phyloP scores from a whole-genome alignment of 1,140 invertebrate genomes.

The Cydia amplana region DNA sequence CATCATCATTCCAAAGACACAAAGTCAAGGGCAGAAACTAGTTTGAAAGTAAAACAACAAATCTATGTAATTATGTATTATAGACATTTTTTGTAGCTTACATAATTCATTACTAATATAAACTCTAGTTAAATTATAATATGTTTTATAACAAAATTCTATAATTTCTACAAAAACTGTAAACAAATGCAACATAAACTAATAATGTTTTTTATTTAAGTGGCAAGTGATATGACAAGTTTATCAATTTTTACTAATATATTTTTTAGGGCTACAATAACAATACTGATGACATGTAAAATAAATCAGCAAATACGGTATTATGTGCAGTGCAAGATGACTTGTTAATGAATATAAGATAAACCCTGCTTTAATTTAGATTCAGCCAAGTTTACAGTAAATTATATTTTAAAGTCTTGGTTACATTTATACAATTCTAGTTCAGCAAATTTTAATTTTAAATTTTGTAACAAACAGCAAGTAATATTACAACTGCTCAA shows the following conservation, averaged over 20 bases:
- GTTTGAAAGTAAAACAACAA: conserved; percentile 45
- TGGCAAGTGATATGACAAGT: conserved; percentile 72
- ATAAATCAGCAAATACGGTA: conserved; percentile 39
- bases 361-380: conserved; percentile 49
- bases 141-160: conserved; percentile 53
- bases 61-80: conserved; percentile 76
- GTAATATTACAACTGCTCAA: conserved; percentile 48
- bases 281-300: conserved; percentile 42
- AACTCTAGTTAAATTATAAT: conserved; percentile 67
- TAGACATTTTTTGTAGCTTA: conserved; percentile 74
- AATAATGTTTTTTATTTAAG: conserved; percentile 63
- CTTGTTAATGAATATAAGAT: conserved; percentile 43
- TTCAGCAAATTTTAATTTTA: conserved; percentile 40
- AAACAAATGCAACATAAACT: conserved; percentile 54
- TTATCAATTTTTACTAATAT: conserved; percentile 59
- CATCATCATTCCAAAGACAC: no score
- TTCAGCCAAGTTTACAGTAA: conserved; percentile 12
- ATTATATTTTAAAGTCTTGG: conserved; percentile 32
- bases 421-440: conserved; percentile 43
- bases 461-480: conserved; percentile 46
- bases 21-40: no score
- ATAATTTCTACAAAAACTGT: conserved; percentile 61
- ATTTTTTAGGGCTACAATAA: conserved; percentile 55
- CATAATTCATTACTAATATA: conserved; percentile 72
- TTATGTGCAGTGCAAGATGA: conserved; percentile 43